phyloP scores from a whole-genome alignment of 2,113 vertebrate species.

The Ranitomeya imitator region DNA sequence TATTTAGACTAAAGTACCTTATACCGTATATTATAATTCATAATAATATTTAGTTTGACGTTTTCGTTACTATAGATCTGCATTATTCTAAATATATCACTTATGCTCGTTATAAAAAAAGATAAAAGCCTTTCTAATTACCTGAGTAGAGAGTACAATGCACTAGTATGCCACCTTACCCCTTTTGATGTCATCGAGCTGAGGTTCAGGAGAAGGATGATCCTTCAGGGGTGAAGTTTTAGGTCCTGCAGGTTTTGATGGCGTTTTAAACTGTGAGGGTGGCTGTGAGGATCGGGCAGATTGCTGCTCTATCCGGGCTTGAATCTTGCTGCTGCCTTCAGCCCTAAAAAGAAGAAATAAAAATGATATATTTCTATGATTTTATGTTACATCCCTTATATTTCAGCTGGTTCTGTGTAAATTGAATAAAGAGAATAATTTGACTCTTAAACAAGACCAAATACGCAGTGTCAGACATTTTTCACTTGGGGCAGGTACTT shows the following conservation, averaged over 20 bases:
- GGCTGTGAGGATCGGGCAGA: slow-evolving; percentile 83
- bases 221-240: slow-evolving; percentile 95
- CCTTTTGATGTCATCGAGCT: slow-evolving; percentile 98
- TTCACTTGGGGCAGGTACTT: too few species aligned
- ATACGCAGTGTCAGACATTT: too few species aligned
- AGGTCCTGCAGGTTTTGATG: slow-evolving; percentile 83
- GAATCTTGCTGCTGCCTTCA: slow-evolving; percentile 98
- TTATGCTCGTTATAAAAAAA: too few species aligned
- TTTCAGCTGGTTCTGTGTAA: too few species aligned
- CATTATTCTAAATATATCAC: too few species aligned
- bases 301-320: slow-evolving; percentile 94
- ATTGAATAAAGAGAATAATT: too few species aligned
- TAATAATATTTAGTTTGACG: too few species aligned
- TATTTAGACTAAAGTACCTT: too few species aligned
- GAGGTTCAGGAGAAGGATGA: slow-evolving; percentile 94
- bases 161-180: slow-evolving; percentile 69
- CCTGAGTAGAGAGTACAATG: neutral
- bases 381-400: neutral
- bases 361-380: neutral
- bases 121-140: too few species aligned
- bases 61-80: too few species aligned
- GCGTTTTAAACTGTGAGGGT: slow-evolving; percentile 86
- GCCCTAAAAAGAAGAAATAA: slow-evolving; percentile 74
- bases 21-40: too few species aligned
- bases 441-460: too few species aligned